These are phyloP conservation scores for Acomys russatus DNA, from an alignment of 2,797 vertebrate genomes.

Conservation along the genomic window DNA sequence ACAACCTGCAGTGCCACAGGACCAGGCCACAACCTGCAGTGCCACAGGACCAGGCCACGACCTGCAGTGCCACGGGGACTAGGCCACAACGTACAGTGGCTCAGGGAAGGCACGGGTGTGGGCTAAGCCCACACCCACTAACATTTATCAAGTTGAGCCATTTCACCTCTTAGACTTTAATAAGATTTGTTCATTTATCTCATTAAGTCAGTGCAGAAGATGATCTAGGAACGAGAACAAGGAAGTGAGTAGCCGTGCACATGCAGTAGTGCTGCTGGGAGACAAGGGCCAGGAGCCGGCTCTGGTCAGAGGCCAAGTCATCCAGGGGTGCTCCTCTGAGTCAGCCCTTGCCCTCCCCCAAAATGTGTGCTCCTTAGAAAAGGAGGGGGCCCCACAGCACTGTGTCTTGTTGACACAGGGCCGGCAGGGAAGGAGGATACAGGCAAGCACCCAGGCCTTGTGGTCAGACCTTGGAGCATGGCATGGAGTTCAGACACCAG, in stretches of 20 bases:
- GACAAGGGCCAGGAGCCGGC: background rate
- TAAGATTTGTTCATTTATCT: conserved; percentile 15
- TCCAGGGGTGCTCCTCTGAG: background rate
- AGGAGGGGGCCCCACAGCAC: background rate
- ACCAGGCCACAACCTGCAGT: no score
- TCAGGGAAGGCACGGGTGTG: background rate
- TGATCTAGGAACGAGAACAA: background rate
- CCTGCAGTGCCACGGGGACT: no score
- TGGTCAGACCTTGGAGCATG: background rate
- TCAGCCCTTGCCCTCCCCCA: background rate
- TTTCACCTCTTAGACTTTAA: conserved; percentile 16
- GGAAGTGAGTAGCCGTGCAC: no score
- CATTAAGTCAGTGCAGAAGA: background rate
- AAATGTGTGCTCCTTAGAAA: background rate
- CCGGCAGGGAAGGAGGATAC: accelerated
- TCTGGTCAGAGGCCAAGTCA: background rate
- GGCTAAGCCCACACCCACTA: background rate
- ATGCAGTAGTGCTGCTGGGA: accelerated
- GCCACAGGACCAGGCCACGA: no score
- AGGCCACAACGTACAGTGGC: background rate
- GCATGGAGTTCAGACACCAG: background rate
- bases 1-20: background rate
- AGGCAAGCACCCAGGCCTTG: background rate
- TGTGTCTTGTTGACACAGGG: background rate
- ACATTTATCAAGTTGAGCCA: background rate